Evolutionary conservation across 2,797 vertebrate species (phyloP).

Genomic region (Mallotus villosus): DNA sequence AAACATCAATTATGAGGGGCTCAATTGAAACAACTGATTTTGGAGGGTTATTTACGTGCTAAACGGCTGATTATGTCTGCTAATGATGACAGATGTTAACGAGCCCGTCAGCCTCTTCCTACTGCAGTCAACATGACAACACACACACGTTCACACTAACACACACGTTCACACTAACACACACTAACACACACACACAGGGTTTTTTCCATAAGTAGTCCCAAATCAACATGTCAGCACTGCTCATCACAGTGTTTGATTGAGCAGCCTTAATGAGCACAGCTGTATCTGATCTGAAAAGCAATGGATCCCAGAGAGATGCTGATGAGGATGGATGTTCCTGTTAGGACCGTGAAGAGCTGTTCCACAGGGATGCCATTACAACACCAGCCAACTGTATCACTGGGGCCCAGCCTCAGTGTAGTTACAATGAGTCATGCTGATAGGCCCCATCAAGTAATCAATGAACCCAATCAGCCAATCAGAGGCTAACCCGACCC

Average conservation of each 20-base stretch:
- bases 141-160: neutral
- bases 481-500: neutral
- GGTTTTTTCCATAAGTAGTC: neutral
- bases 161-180: neutral
- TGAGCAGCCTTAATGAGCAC: neutral
- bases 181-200: neutral
- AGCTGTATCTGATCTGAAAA: constrained; percentile 1
- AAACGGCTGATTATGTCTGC: neutral
- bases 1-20: too few relatives aligned
- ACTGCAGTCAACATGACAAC: neutral
- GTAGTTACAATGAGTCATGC: too few relatives aligned
- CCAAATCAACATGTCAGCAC: constrained; percentile 1
- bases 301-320: neutral
- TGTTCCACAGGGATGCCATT: neutral
- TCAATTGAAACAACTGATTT: too few relatives aligned
- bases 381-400: too few relatives aligned
- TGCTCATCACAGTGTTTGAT: neutral
- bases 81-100: constrained; percentile 1
- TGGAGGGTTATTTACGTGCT: neutral
- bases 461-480: neutral
- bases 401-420: too few relatives aligned
- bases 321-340: neutral
- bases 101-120: neutral
- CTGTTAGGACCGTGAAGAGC: neutral
- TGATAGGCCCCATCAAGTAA: too few relatives aligned